Evolutionary conservation across 2,797 vertebrate species (phyloP), one percentile per base, ranked within the genome.

Genomic region (Percopsis omiscomaycus): DNA sequence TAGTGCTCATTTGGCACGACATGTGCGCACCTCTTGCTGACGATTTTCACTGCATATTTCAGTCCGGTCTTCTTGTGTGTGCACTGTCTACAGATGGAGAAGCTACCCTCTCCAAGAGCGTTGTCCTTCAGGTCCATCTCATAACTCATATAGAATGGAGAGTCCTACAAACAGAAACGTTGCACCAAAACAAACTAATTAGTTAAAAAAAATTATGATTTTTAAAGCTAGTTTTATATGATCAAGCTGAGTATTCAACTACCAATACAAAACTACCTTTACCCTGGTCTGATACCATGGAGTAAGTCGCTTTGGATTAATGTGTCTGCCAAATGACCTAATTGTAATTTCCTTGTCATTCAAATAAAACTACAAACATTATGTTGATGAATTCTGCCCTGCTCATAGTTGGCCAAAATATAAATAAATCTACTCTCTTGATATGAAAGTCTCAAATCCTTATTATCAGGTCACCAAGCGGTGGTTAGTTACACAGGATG

Each of bases 21-120:
- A n/a, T 6, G 32, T 37, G 6, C 32, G 60, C 91, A 98, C 97
- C 97, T 96, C 92, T 96, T 98, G 92, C 96, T 98, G 92, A 99
- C 94, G 66, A 99, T 99, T 91, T 99, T 99, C 81, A 98, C 98
- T 3, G 96, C 98, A 55, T 94, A 98, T 61, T 95, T 94, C 84
- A 94, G 96, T 59, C 92, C 94, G 2, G 94, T 97, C 92, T 96
- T 98, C 88, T 96, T 99, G 88, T 99, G 95, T 65, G 92, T 91
- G 83, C 97, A 99, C 68, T 93, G 94, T 78, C 98, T 94, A 86
- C 98, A 99, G 86, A 99, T 99, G 63, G 98, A 99, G 88, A 99
- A 99, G 88, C 98, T 99, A 32, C 98, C 98, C 88, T 99, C 98
- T 62, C 98, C 98, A 79, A 99, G 71, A 46, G 91, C 93, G 13